phyloP scores from a whole-genome alignment of 64 coral and sea anemone genomes.

The Actinia tenebrosa region DNA sequence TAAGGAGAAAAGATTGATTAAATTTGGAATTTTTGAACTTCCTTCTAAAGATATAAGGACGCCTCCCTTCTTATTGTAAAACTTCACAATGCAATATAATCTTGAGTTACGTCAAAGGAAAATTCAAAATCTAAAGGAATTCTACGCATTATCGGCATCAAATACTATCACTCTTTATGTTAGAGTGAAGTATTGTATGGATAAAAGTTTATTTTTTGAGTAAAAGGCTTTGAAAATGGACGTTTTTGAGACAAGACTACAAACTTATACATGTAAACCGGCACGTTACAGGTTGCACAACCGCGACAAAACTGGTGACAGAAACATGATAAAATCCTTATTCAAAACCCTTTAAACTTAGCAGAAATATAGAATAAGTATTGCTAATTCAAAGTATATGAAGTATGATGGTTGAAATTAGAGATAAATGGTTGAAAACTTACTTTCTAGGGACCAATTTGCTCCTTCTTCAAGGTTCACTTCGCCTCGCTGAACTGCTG shows the following conservation, averaged over 20 bases:
- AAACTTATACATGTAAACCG: conserved; percentile 14
- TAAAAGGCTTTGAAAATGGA: neutral
- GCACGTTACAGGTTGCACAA: conserved; percentile 17
- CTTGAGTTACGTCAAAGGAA: conserved; percentile 7
- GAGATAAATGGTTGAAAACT: neutral
- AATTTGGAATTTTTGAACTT: neutral
- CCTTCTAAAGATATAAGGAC: neutral
- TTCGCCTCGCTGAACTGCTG: conserved; percentile 19
- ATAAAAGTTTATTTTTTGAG: neutral
- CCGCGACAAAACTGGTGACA: neutral
- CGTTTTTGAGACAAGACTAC: neutral
- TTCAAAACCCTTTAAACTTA: neutral
- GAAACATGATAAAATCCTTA: neutral
- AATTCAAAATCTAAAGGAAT: neutral
- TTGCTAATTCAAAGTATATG: neutral
- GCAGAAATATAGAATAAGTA: conserved; percentile 5
- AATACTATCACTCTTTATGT: neutral
- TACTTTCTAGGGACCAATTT: conserved; percentile 22
- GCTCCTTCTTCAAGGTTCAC: conserved; percentile 27
- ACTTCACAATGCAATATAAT: neutral
- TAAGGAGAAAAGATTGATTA: neutral
- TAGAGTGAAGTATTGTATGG: neutral
- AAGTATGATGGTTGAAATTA: neutral
- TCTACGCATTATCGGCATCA: neutral
- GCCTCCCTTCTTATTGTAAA: conserved; percentile 1